phyloP scores from a whole-genome alignment of 2,797 vertebrate species.

The Rhyacichthys aspro region DNA sequence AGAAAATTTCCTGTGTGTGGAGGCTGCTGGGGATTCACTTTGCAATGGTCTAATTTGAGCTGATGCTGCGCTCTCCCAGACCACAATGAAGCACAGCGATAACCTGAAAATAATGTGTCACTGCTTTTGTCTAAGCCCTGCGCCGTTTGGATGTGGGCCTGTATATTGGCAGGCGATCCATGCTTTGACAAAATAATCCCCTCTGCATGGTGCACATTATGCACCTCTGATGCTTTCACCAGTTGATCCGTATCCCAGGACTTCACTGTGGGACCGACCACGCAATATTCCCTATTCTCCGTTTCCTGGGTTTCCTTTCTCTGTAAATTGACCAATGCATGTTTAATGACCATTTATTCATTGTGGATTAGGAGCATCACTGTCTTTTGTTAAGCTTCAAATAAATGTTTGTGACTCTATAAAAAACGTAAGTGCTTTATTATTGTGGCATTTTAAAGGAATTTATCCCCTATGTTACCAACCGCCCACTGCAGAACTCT shows the following conservation, averaged over 20 bases:
- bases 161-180: conserved; percentile 63
- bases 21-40: conserved; percentile 46
- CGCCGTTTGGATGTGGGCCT: conserved; percentile 51
- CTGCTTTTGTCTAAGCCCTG: conserved; percentile 54
- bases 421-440: neutral
- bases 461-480: neutral
- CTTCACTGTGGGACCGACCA: conserved; percentile 38
- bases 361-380: conserved; percentile 37
- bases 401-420: conserved; percentile 45
- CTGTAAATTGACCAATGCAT: conserved; percentile 45
- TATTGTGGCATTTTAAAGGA: neutral
- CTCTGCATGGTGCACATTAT: conserved; percentile 58
- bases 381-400: conserved; percentile 22
- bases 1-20: conserved; percentile 8
- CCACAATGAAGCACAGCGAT: conserved; percentile 37
- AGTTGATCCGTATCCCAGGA: conserved; percentile 60
- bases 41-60: conserved; percentile 44
- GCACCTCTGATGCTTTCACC: conserved; percentile 57
- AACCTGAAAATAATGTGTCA: conserved; percentile 59
- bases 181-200: conserved; percentile 73
- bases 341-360: conserved; percentile 49
- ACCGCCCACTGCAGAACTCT: too few relatives aligned
- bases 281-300: conserved; percentile 34
- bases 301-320: conserved; percentile 40
- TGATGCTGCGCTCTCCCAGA: conserved; percentile 15